phyloP scores from a whole-genome alignment of 2,888 invertebrate genomes.

The Trisateles emortualis region DNA sequence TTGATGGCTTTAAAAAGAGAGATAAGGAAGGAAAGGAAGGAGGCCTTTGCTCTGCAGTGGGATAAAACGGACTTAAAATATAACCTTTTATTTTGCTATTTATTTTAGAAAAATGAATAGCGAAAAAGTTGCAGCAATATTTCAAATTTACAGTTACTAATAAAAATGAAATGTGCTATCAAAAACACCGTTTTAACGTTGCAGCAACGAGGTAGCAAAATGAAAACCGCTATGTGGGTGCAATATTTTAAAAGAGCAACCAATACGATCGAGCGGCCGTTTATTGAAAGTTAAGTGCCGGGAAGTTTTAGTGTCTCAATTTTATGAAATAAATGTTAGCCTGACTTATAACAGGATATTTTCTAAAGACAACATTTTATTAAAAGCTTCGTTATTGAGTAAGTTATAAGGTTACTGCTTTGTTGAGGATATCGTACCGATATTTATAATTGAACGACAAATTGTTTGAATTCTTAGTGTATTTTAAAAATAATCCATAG shows the following conservation, averaged over 20 bases:
- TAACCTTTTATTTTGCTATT: not conserved
- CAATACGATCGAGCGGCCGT: slow-evolving; percentile 61
- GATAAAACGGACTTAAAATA: no score
- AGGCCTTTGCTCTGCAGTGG: no score
- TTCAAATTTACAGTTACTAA: slow-evolving; percentile 8
- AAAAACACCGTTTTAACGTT: slow-evolving; percentile 18
- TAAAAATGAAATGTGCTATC: slow-evolving; percentile 34
- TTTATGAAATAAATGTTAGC: slow-evolving; percentile 60
- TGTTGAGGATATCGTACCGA: not conserved
- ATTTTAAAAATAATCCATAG: no score
- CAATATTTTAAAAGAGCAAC: slow-evolving; percentile 65
- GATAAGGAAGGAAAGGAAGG: no score
- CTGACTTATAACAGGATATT: slow-evolving; percentile 36
- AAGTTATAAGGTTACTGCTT: slow-evolving; percentile 26
- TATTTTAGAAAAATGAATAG: not conserved
- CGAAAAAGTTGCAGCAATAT: not conserved
- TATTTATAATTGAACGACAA: not conserved
- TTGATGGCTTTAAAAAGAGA: no score
- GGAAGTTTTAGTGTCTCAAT: slow-evolving; percentile 55
- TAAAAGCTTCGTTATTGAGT: slow-evolving; percentile 34
- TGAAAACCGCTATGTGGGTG: slow-evolving; percentile 39
- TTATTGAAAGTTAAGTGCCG: slow-evolving; percentile 65
- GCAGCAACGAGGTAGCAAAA: slow-evolving; percentile 29
- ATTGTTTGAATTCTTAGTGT: no score
- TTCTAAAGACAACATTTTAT: slow-evolving; percentile 46